phyloP scores from a whole-genome alignment of 2,797 vertebrate genomes.

The Eidolon dupreanum region DNA sequence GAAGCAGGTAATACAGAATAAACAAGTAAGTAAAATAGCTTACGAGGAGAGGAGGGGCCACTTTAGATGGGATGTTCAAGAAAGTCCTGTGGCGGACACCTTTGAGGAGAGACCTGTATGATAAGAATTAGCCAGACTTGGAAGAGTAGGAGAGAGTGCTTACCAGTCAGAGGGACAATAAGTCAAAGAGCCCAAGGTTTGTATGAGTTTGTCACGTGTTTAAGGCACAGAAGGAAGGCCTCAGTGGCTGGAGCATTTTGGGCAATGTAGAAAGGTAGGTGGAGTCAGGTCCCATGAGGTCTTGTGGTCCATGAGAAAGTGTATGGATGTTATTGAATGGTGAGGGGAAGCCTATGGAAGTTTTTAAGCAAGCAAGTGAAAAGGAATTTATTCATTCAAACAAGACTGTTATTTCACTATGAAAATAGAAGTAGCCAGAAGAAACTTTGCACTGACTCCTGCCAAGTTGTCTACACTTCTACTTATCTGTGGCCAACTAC shows the following conservation, averaged over 20 bases:
- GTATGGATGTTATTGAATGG: neutral
- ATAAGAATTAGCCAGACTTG: neutral
- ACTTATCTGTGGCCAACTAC: neutral
- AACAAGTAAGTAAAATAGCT: neutral
- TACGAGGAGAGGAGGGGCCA: neutral
- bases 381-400: neutral
- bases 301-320: neutral
- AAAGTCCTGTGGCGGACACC: neutral
- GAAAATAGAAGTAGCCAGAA: neutral
- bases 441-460: neutral
- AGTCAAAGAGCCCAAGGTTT: neutral
- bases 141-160: neutral
- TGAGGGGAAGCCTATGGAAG: neutral
- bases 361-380: neutral
- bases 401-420: neutral
- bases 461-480: neutral
- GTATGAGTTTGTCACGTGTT: neutral
- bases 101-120: neutral
- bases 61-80: neutral
- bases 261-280: neutral
- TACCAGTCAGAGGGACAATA: neutral
- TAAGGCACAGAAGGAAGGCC: neutral
- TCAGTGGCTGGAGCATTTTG: neutral
- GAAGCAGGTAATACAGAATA: neutral
- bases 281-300: neutral